These are phyloP conservation scores for Acrocyrtus sp. DNA, from an alignment of 2,888 invertebrate genomes.

Conservation along the genomic window DNA sequence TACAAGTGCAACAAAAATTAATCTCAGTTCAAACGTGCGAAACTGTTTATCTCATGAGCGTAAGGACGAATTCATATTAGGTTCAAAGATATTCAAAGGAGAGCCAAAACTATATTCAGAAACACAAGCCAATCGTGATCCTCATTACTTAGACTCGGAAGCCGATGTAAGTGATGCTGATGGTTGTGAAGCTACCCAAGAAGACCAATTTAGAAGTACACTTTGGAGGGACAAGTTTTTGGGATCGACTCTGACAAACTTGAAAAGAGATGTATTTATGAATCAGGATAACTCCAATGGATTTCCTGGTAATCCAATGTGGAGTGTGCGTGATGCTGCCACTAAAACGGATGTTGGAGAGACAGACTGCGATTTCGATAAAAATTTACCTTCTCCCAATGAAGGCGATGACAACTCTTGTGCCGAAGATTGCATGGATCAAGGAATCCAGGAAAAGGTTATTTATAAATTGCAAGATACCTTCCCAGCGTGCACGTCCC, in stretches of 20 bases:
- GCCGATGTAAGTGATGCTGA: slow-evolving; percentile 63
- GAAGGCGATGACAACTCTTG: slow-evolving; percentile 37
- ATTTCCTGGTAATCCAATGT: slow-evolving; percentile 15
- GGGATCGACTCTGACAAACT: too few relatives aligned
- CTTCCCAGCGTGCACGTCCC: neutral
- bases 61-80: slow-evolving; percentile 28
- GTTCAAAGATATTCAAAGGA: slow-evolving; percentile 49
- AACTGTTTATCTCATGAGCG: slow-evolving; percentile 54
- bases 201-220: slow-evolving; percentile 36
- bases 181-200: slow-evolving; percentile 29
- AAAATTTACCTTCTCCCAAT: slow-evolving; percentile 36
- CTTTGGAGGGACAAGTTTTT: slow-evolving; percentile 23
- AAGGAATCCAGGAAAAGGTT: slow-evolving; percentile 8
- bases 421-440: slow-evolving; percentile 39
- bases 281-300: slow-evolving; percentile 41
- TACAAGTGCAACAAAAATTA: slow-evolving; percentile 62
- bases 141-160: slow-evolving; percentile 65
- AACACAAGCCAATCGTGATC: slow-evolving; percentile 58
- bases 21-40: slow-evolving; percentile 57
- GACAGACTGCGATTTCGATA: slow-evolving; percentile 38
- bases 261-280: too few relatives aligned
- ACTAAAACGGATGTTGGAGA: slow-evolving; percentile 34
- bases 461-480: slow-evolving; percentile 10
- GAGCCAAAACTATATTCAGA: slow-evolving; percentile 38
- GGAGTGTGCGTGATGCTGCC: slow-evolving; percentile 41